Evolutionary conservation across 2,113 vertebrate genomes (phyloP).

Genomic region (Syngnathus floridae): DNA sequence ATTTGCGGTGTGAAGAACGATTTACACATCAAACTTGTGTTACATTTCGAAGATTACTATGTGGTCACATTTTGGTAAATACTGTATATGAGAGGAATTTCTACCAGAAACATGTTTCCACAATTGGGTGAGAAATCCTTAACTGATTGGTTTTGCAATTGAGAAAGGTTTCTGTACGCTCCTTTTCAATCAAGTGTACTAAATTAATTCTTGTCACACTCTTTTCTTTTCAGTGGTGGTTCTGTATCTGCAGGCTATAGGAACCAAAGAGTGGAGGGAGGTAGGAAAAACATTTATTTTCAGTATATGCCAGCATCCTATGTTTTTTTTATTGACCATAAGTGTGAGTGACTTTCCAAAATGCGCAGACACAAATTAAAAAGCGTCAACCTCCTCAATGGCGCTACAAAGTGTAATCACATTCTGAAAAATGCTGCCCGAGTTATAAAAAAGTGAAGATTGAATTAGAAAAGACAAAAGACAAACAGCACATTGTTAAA

Average conservation of each 20-base stretch:
- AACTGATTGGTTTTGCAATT: conserved; percentile 1
- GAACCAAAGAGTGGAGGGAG: conserved; percentile 84
- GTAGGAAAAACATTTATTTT: conserved; percentile 60
- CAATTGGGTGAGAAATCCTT: not conserved
- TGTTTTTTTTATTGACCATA: not conserved
- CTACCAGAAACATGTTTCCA: not conserved
- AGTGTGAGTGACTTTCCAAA: not conserved
- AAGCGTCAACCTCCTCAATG: conserved; percentile 23
- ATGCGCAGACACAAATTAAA: not conserved
- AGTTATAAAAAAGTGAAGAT: conserved; percentile 12
- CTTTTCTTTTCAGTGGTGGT: conserved; percentile 71
- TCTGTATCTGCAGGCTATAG: conserved; percentile 75
- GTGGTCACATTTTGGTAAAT: not conserved
- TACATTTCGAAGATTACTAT: not conserved
- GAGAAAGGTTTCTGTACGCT: not conserved
- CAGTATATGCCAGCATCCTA: not conserved
- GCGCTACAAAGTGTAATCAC: conserved; percentile 11
- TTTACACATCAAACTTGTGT: not conserved
- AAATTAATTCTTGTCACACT: conserved; percentile 19
- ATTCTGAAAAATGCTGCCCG: conserved; percentile 5
- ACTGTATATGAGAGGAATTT: not conserved
- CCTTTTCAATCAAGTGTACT: not conserved
- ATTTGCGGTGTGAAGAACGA: not conserved
- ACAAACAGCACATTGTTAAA: not conserved
- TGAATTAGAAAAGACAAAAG: not conserved